Evolutionary conservation across 1,140 invertebrate genomes (phyloP), one percentile per base, ranked within the genome.

Genomic region (Cyrtorhinus lividipennis): DNA sequence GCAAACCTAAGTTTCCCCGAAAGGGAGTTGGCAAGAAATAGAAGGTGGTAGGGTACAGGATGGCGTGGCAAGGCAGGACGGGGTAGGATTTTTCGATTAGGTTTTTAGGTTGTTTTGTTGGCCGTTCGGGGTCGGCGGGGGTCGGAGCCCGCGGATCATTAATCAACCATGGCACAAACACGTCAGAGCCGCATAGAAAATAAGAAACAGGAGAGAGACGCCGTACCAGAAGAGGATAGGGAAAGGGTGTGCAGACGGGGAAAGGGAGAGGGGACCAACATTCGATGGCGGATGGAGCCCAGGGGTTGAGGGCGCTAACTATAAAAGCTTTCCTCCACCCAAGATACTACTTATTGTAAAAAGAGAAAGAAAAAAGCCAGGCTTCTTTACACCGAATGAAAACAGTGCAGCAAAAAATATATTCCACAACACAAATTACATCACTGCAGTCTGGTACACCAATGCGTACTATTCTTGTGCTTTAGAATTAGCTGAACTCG

Each of bases 61-160:
- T 15, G 30, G 30, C 30, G 30, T 15, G 30, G 30, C 30, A 38
- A 38, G 15, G 24, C 15, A n/a, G 26, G 18, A 45, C 5, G 27
- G 23, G 62, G 48, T 25, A 56, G 62, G 62, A 63, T 63, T 63
- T 63, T 63, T 63, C 62, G 53, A 63, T 63, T 63, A 63, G 62
- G 62, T 63, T 63, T 63, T 63, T 63, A 63, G 62, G 62, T 63
- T 63, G 62, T 63, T 63, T 63, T 63, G 62, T 57, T 57, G 62
- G 24, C 25, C 58, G 58, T 30, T 26, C 24, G 48, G 25, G 62
- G 26, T 18, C 2, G 58, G 24, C 25, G 44, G 63, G 45, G 30
- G 13, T 18, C 60, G 20, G 12, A 30, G 62, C 3, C 46, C 18
- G 61, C 22, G 61, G 56, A 59, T 63, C 62, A 63, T 63, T 63